Base-by-base conservation (phyloP, 2,888 invertebrate species). In the Cephus spinipes region DNA sequence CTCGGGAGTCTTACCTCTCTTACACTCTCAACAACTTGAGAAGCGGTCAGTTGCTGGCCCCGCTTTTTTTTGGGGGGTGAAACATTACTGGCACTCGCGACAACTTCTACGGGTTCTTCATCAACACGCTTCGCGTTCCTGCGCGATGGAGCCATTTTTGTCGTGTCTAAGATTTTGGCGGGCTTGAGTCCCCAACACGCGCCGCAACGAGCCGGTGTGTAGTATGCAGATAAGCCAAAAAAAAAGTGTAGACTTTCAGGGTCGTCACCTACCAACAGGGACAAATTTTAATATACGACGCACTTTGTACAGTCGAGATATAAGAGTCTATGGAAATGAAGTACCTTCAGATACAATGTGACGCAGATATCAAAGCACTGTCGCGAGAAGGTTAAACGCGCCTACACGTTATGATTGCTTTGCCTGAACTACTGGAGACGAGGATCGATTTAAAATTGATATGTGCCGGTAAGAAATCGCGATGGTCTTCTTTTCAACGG, bases 61-160 rank as follows among this genome's bases (percentile, higher is more conserved):
- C 80, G 87, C 34, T 78, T 83, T 68, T 79, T 85, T 75, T 86
- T 87, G 12, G 85, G 81, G 0, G 85, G 84, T 3, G 84, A 83
- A 32, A 77, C 78, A 32, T 84, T 83, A 34, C 79, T 81, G 33
- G 79, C 79, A 75, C 82, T 81, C 23, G 82, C 81, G 23, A 75
- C 76, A 15, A 30, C 81, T 12, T 83, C 84, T 35, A 77, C 78
- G 74, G 81, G 74, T 34, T 85, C 85, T 15, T 78, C 74, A 4
- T 81, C 80, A 4, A 69, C 78, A 73, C 82, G 83, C 79, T 85
- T 86, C 31, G 77, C 76, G 73, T 79, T 78, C 78, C 83, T 86
- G 32, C 86, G 85, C 40, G 40, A 55, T 76, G 82, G 84, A 80
- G 86, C 85, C 83, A 86, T 84, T 80, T 78, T 78, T 78, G 73